Conservation (phyloP, 1,140 invertebrate species). For the Aphelenchoides fujianensis region DNA sequence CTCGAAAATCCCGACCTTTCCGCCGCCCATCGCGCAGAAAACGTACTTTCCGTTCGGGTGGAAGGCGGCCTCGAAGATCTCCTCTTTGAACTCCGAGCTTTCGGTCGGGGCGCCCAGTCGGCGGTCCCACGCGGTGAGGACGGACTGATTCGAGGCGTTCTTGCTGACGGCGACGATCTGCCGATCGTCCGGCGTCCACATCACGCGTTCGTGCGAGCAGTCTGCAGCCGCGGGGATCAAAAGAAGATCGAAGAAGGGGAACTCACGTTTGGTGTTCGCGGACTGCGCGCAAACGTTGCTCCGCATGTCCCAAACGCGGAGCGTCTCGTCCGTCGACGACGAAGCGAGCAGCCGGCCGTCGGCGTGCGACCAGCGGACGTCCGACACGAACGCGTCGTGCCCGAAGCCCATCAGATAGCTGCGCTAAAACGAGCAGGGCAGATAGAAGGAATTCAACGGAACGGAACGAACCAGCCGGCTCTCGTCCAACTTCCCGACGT, state of each 20-base stretch:
- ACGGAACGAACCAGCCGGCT: slow-evolving; percentile 29
- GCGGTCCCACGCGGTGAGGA: not conserved
- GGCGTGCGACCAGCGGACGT: slow-evolving; percentile 33
- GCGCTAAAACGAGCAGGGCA: not conserved
- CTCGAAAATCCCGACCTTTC: slow-evolving; percentile 41
- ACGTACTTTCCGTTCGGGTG: slow-evolving; percentile 41
- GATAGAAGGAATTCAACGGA: not conserved
- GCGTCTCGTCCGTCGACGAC: slow-evolving; percentile 43
- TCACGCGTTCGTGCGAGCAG: slow-evolving; percentile 31
- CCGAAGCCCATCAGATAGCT: slow-evolving; percentile 26
- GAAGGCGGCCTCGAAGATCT: slow-evolving; percentile 46
- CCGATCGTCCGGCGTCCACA: slow-evolving; percentile 18
- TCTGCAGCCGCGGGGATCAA: slow-evolving; percentile 18
- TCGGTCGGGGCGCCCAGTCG: not conserved
- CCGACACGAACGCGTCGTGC: slow-evolving; percentile 43
- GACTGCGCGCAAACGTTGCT: slow-evolving; percentile 28
- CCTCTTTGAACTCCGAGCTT: slow-evolving; percentile 33
- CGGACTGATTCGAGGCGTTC: slow-evolving; percentile 8
- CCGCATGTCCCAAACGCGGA: slow-evolving; percentile 44
- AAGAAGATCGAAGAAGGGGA: slow-evolving; percentile 23
- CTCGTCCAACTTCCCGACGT: slow-evolving; percentile 35
- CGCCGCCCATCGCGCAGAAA: slow-evolving; percentile 41
- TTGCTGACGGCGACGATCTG: slow-evolving; percentile 14
- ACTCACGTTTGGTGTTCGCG: slow-evolving; percentile 22
- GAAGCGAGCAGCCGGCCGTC: slow-evolving; percentile 37